phyloP scores from a whole-genome alignment of 1,140 invertebrate species.

The Myzus persicae region DNA sequence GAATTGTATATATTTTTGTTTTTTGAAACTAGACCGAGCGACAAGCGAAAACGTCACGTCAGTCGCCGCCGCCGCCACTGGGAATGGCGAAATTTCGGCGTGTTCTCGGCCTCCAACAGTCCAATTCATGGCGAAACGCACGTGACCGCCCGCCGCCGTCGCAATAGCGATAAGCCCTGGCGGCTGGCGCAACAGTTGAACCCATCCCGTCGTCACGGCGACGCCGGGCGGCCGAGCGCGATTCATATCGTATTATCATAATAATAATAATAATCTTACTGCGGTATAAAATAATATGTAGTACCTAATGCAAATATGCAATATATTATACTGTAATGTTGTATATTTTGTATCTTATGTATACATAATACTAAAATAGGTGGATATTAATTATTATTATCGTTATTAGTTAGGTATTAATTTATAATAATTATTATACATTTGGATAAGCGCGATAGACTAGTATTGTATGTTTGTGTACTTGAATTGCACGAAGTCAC shows the following conservation, averaged over 20 bases:
- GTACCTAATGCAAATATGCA: no score
- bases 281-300: no score
- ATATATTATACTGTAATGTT: no score
- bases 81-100: conserved; percentile 23
- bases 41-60: background rate
- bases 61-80: background rate
- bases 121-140: conserved; percentile 34
- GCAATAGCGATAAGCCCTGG: background rate
- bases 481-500: no score
- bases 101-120: background rate
- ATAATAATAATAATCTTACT: no score
- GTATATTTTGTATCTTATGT: no score
- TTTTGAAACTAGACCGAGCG: background rate
- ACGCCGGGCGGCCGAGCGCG: background rate
- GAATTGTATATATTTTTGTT: background rate
- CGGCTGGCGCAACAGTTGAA: conserved; percentile 27
- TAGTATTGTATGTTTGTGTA: no score
- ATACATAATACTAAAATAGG: no score
- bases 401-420: no score
- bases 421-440: no score
- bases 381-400: no score
- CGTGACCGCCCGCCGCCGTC: conserved; percentile 14
- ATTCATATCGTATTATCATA: background rate
- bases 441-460: no score
- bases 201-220: background rate